phyloP scores from a whole-genome alignment of 2,888 invertebrate genomes.

The Orthosia incerta region DNA sequence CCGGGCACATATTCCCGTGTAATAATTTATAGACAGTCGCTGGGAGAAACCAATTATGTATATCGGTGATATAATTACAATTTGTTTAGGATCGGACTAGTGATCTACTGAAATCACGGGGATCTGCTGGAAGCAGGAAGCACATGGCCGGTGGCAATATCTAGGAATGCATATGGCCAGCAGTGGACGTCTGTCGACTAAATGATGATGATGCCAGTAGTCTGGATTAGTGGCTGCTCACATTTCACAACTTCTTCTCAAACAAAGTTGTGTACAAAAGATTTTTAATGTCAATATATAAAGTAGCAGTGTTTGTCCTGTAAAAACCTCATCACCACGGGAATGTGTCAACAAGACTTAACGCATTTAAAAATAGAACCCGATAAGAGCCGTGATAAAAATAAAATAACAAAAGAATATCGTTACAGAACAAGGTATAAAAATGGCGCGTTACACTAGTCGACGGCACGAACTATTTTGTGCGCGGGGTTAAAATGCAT shows the following conservation, averaged over 20 bases:
- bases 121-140: no score
- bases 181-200: background rate
- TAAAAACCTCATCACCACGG: slow-evolving; percentile 17
- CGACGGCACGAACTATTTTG: no score
- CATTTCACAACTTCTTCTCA: slow-evolving; percentile 15
- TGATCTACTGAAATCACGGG: no score
- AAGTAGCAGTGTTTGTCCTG: slow-evolving; percentile 16
- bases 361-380: slow-evolving; percentile 27
- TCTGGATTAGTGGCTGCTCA: background rate
- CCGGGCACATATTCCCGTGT: no score
- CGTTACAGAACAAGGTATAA: no score
- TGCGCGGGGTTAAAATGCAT: no score
- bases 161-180: background rate
- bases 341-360: slow-evolving; percentile 14
- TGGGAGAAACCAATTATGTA: no score
- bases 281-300: slow-evolving; percentile 32
- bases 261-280: background rate
- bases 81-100: no score
- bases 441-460: background rate
- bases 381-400: slow-evolving; percentile 40
- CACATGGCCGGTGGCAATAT: no score
- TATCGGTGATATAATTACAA: no score
- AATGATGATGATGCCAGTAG: background rate
- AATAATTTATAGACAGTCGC: no score
- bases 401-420: slow-evolving; percentile 20